Evolutionary conservation across 2,113 vertebrate species (phyloP), one percentile per base, ranked within the genome.

Genomic region (Hypanus sabinus): DNA sequence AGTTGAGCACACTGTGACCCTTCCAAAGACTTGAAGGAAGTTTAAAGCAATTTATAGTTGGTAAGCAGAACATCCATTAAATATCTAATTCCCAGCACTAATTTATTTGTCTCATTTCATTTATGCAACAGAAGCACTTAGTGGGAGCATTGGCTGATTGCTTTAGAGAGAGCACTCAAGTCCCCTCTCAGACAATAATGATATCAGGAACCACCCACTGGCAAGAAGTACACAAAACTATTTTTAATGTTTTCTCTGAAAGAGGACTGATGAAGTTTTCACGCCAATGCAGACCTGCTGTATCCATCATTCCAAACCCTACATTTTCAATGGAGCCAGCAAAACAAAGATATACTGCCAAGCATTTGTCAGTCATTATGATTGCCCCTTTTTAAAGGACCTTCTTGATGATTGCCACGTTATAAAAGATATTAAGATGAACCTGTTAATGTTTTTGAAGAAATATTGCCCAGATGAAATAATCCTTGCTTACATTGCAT

Each of bases 51-150:
- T 92, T 92, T 92, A 36, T 92, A 92, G 68, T 70, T 70, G 70
- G 68, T 92, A 92, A 92, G 65, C 33, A 71, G 62, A 70, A 92
- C 65, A 71, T 62, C 10, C 65, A n/a, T 92, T 70, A 18, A 92
- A 24, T 92, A 92, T 92, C 88, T 92, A 70, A 70, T 92, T 68
- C 88, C 88, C 65, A 38, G 65, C 65, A 71, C 65, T 92, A 92
- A 92, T 92, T 92, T 92, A 92, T 70, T 70, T 70, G 62, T 70
- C n/a, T 92, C 65, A 92, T 70, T 70, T 92, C 65, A 92, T 70
- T n/a, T 92, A 68, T 36, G 22, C 88, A 92, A 36, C 65, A 92
- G 33, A 70, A 92, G 70, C 65, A 70, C 88, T 92, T 92, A 92
- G 62, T 70, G 33, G 65, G 30, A 70, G 87, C 87, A 65, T 62